phyloP scores from a whole-genome alignment of 2,797 vertebrate species.

The Hozukius guyotensis region DNA sequence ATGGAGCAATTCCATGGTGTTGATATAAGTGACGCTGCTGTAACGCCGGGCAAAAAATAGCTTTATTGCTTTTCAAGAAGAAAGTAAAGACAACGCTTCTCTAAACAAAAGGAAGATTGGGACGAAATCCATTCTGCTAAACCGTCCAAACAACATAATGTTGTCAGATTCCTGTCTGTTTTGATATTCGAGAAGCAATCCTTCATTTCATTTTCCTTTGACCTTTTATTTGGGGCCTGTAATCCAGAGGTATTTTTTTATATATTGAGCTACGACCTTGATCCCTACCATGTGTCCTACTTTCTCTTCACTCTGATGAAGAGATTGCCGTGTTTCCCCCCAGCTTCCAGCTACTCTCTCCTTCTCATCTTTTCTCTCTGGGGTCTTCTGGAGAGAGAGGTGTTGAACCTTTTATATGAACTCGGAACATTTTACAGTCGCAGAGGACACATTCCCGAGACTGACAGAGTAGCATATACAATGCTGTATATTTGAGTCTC shows the following conservation, averaged over 20 bases:
- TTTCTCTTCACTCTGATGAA: conserved; percentile 54
- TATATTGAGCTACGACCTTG: conserved; percentile 68
- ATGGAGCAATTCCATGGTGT: conserved; percentile 26
- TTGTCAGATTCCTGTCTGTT: conserved; percentile 25
- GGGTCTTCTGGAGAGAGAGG: conserved; percentile 36
- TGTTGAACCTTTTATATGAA: conserved; percentile 58
- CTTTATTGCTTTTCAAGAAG: conserved; percentile 38
- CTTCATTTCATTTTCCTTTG: conserved; percentile 72
- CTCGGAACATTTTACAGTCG: conserved; percentile 33
- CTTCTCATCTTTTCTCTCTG: conserved; percentile 45
- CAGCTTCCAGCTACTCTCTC: conserved; percentile 29
- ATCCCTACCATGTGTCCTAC: conserved; percentile 41
- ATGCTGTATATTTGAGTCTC: conserved; percentile 54
- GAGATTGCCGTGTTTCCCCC: conserved; percentile 44
- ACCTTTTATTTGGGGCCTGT: conserved; percentile 57
- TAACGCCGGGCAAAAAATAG: conserved; percentile 21
- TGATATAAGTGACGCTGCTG: conserved; percentile 38
- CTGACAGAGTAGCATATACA: conserved; percentile 22
- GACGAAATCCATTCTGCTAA: conserved; percentile 29
- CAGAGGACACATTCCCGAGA: conserved; percentile 44
- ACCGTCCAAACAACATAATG: conserved; percentile 24
- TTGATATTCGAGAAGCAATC: conserved; percentile 52
- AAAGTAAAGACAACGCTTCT: conserved; percentile 7
- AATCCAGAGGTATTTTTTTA: conserved; percentile 31
- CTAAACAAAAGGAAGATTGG: conserved; percentile 24